These are phyloP conservation scores for Conus ventricosus DNA, from an alignment of 1,140 invertebrate genomes.

Conservation along the genomic window DNA sequence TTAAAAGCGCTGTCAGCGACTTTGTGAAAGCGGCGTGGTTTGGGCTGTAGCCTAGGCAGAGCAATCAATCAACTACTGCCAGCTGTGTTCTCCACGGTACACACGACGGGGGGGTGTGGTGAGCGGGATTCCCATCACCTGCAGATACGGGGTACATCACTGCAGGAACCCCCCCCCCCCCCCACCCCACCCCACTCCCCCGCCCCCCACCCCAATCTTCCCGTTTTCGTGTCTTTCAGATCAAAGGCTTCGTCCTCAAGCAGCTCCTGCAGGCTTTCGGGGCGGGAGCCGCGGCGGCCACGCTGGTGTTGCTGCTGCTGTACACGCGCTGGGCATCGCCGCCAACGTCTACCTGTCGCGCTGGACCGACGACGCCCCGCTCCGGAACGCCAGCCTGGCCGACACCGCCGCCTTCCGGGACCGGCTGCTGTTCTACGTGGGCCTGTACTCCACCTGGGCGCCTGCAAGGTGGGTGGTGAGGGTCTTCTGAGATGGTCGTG, in stretches of 20 bases:
- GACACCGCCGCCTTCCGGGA: conserved; percentile 21
- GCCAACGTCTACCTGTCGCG: conserved; percentile 29
- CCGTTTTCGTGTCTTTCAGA: conserved; percentile 74
- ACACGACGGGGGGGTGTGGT: too few relatives aligned
- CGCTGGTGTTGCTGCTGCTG: conserved; percentile 50
- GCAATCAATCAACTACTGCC: too few relatives aligned
- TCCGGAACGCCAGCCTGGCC: not conserved
- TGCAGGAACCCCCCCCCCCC: too few relatives aligned
- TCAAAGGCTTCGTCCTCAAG: conserved; percentile 90
- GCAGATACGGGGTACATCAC: too few relatives aligned
- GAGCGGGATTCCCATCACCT: too few relatives aligned
- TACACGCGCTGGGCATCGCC: conserved; percentile 39
- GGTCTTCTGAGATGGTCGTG: not conserved
- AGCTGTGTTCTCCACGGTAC: too few relatives aligned
- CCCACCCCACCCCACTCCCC: too few relatives aligned
- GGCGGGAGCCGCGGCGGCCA: conserved; percentile 79
- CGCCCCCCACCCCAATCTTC: too few relatives aligned
- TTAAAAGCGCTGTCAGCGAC: too few relatives aligned
- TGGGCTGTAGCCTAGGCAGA: too few relatives aligned
- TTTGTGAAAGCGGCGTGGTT: too few relatives aligned
- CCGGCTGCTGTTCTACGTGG: conserved; percentile 28
- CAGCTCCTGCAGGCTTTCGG: conserved; percentile 92
- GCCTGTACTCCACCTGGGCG: conserved; percentile 33
- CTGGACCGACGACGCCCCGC: conserved; percentile 35
- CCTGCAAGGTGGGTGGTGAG: conserved; percentile 34